These are phyloP conservation scores for Leuciscus waleckii DNA, from an alignment of 2,797 vertebrate genomes.

Conservation along the genomic window DNA sequence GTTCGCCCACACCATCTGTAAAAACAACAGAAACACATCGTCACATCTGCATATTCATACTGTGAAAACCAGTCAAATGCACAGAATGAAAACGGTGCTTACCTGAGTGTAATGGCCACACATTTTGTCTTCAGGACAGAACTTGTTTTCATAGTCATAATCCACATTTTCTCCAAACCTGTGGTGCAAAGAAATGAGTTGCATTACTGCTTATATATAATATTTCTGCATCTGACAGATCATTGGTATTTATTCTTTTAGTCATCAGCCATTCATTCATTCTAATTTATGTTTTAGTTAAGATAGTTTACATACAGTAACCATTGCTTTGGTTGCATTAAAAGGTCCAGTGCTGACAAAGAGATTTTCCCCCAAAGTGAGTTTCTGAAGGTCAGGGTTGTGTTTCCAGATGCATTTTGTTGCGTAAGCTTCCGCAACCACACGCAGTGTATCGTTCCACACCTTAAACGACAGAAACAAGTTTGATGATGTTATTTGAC, in stretches of 20 bases:
- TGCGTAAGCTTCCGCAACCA: constrained; percentile 69
- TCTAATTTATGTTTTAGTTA: neutral
- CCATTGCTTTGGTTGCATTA: constrained; percentile 61
- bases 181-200: neutral
- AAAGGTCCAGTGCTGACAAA: constrained; percentile 56
- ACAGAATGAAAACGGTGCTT: neutral
- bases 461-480: constrained; percentile 60
- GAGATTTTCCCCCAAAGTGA: constrained; percentile 73
- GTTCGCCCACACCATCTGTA: constrained; percentile 79
- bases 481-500: neutral
- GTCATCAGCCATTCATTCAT: neutral
- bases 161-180: constrained; percentile 48
- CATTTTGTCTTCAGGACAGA: constrained; percentile 71
- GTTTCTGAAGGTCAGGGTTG: constrained; percentile 68
- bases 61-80: neutral
- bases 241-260: neutral
- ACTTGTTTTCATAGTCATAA: constrained; percentile 71
- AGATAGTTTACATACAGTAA: constrained; percentile 69
- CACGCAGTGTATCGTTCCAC: constrained; percentile 69
- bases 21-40: constrained; percentile 45
- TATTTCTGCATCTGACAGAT: neutral
- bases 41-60: neutral
- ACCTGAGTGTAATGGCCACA: constrained; percentile 84
- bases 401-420: constrained; percentile 74
- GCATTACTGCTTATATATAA: neutral